Base-by-base conservation (phyloP, 2,113 vertebrate species). In the Dascyllus trimaculatus region DNA sequence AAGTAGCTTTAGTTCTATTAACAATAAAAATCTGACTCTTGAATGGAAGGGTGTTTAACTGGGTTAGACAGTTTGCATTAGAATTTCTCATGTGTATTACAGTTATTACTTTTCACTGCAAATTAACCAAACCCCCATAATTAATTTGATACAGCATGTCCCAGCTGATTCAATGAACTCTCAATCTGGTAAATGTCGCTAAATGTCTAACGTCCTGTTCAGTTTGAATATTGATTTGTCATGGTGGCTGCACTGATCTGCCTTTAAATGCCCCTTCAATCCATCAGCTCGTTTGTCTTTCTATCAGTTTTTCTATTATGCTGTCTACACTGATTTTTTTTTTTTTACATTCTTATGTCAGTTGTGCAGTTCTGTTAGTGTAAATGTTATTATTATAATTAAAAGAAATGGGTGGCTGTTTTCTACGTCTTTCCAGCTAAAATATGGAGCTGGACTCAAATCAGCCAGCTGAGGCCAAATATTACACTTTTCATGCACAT, bases 121-220 rank as follows among this genome's bases (percentile, higher is more conserved):
- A 49, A 54, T 73, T 45, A 69, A 57, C 14, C 0, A 63, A 29
- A 32, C 51, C 49, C 35, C 22, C 35, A 45, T 11, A 65, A 24
- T 66, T 26, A 46, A 4, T 59, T 65, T 65, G 46, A 32, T 21
- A 5, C 62, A 60, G 26, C 40, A 15, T 24, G 35, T 38, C 53
- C 18, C 21, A 52, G n/a, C 18, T 71, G 53, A 81, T 38, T 59
- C 32, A 38, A 5, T 58, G 21, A 71, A 49, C 18, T 78, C 22
- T n/a, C n/a, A 65, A 60, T 52, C 56, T 57, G 24, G 11, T 57
- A 54, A 60, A 72, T 45, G 69, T 48, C 82, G 68, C 56, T 38
- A 46, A 51, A 67, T 71, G 53, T 32, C 21, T 51, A 26, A 38
- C n/a, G 61, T 32, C 13, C 46, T 48, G 26, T 61, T 26, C 38